phyloP scores from a whole-genome alignment of 2,113 vertebrate species.

The Pipa parva region DNA sequence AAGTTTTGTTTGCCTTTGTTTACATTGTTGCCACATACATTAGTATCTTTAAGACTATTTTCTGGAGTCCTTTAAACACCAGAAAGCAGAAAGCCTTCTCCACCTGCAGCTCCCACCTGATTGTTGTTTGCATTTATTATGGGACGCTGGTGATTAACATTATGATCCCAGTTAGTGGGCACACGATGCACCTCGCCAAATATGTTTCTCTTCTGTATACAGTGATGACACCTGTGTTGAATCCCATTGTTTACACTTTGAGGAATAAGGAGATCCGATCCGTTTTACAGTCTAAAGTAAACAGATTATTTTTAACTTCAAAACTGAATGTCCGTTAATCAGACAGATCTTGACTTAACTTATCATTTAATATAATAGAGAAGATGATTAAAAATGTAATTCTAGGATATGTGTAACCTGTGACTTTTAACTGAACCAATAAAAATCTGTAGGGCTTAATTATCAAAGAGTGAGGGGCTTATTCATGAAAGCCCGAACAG shows the following conservation, averaged over 20 bases:
- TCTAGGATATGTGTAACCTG: too few relatives aligned
- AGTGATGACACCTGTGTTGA: not conserved
- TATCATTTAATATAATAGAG: too few relatives aligned
- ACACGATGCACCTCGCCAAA: not conserved
- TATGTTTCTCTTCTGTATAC: conserved; percentile 4
- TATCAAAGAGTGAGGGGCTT: too few relatives aligned
- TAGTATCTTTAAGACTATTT: not conserved
- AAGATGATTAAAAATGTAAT: too few relatives aligned
- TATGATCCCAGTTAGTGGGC: not conserved
- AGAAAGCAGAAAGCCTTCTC: not conserved
- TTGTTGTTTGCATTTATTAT: conserved; percentile 5
- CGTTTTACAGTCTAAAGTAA: too few relatives aligned
- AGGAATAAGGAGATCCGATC: conserved; percentile 4
- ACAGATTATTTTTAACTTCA: too few relatives aligned
- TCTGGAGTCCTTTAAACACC: not conserved
- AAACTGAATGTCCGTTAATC: too few relatives aligned
- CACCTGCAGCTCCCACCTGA: conserved; percentile 10
- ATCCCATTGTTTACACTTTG: conserved; percentile 6
- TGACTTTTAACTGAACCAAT: too few relatives aligned
- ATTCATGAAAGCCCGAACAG: too few relatives aligned
- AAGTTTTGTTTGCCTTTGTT: not conserved
- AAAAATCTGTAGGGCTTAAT: too few relatives aligned
- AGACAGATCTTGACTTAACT: too few relatives aligned
- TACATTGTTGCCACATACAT: conserved; percentile 5
- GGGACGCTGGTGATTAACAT: not conserved